These are phyloP conservation scores for Ormyrus thymus DNA, from an alignment of 2,888 invertebrate species.

Conservation along the genomic window DNA sequence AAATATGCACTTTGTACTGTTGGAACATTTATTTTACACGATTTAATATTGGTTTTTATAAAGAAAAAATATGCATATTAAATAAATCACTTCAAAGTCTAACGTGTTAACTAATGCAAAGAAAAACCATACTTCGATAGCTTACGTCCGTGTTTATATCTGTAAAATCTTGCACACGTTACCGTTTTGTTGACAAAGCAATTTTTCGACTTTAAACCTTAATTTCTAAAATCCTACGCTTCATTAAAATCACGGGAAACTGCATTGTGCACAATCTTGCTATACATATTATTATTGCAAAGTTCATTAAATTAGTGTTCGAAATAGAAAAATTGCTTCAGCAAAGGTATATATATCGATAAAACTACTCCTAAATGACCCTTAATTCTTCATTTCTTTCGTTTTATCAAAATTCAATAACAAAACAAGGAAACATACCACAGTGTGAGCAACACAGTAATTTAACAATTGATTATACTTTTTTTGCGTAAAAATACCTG, in stretches of 20 bases:
- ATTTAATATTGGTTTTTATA: constrained; percentile 36
- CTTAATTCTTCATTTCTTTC: constrained; percentile 34
- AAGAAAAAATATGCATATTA: constrained; percentile 44
- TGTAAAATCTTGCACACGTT: constrained; percentile 45
- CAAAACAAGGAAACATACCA: constrained; percentile 56
- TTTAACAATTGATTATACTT: constrained; percentile 55
- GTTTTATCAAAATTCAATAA: constrained; percentile 52
- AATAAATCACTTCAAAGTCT: constrained; percentile 37
- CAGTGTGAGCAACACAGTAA: constrained; percentile 54
- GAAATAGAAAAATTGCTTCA: constrained; percentile 48
- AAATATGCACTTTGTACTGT: constrained; percentile 53
- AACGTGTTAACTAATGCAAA: constrained; percentile 34
- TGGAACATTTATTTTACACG: constrained; percentile 44
- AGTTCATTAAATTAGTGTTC: constrained; percentile 41
- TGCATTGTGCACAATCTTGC: constrained; percentile 30
- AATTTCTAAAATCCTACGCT: constrained; percentile 26
- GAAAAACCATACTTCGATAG: constrained; percentile 48
- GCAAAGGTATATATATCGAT: constrained; percentile 37
- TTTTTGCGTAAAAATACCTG: constrained; percentile 56
- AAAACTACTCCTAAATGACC: constrained; percentile 47
- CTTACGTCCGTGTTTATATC: constrained; percentile 41
- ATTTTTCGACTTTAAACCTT: constrained; percentile 52
- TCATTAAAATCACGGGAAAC: constrained; percentile 24
- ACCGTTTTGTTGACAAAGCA: constrained; percentile 32
- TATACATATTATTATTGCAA: constrained; percentile 41